Base-by-base conservation (phyloP, 2,888 invertebrate genomes). In the Dicyrtoma fusca region DNA sequence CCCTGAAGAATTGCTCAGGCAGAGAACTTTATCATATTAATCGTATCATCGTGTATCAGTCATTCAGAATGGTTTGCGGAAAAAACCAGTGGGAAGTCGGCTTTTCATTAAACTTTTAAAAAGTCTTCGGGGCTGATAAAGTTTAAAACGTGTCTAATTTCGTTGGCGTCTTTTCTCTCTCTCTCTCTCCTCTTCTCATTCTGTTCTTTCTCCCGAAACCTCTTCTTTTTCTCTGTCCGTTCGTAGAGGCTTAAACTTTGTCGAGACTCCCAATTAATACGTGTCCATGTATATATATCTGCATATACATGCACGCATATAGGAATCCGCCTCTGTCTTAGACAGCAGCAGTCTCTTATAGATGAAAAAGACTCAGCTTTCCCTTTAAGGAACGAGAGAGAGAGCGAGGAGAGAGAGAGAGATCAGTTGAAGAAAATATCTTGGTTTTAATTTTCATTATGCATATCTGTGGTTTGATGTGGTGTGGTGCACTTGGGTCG, bases 101-200 rank as follows among this genome's bases (percentile, higher is more conserved):
- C 74, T 75, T 74, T 75, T 75, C 75, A 75, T 75, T 75, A 75
- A 75, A 75, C 69, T 75, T 75, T 73, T 75, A 71, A 75, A 75
- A 75, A 75, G 75, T 75, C 75, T 75, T 71, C 42, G 65, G 72
- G 75, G 72, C 75, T 75, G 72, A 72, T 73, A 75, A 75, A 75
- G 75, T 75, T 75, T 75, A 75, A 75, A 75, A 75, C 75, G 75
- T 75, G 75, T 75, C 75, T 75, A 75, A 75, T 75, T 75, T 75
- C 69, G 49, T 68, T 68, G 21, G 34, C 64, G 26, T 26, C 53
- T 47, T 70, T 23, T 21, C 45, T 13, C 19, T 51, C 42, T 14
- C 42, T 61, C 66, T 69, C 71, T 66, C 63, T 61, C 68, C 53
- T 69, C 25, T 55, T 57, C 65, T 57, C 49, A 17, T 19, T 19